phyloP scores from a whole-genome alignment of 1,140 invertebrate genomes.

The Trichoplusia ni region DNA sequence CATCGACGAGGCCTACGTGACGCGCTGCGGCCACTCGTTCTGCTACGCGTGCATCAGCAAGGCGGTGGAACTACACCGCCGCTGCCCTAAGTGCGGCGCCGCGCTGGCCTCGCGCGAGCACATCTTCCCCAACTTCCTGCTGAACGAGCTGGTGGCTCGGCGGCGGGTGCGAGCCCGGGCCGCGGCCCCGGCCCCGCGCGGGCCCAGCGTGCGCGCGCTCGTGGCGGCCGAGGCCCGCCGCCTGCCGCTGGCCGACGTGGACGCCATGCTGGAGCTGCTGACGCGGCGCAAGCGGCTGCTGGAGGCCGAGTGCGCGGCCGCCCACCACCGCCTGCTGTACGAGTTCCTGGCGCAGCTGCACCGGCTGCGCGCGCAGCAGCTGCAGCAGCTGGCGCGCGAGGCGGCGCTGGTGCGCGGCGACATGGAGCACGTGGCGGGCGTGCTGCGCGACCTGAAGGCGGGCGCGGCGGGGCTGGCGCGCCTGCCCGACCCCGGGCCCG shows the following conservation, averaged over 20 bases:
- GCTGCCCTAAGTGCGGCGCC: conserved; percentile 94
- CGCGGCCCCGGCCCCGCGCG: conserved; percentile 61
- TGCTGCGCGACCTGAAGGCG: conserved; percentile 85
- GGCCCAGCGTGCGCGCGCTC: conserved; percentile 82
- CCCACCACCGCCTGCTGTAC: conserved; percentile 90
- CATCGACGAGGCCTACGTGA: conserved; percentile 95
- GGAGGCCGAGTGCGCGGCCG: conserved; percentile 89
- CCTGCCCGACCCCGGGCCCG: conserved; percentile 1
- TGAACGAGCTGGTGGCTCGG: conserved; percentile 91
- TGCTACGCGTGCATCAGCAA: conserved; percentile 93
- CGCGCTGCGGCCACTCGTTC: conserved; percentile 96
- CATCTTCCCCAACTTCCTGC: conserved; percentile 93
- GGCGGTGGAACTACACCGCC: conserved; percentile 88
- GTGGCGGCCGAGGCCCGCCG: conserved; percentile 86
- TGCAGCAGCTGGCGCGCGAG: conserved; percentile 86
- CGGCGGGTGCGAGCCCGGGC: conserved; percentile 83
- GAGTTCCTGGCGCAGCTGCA: conserved; percentile 92
- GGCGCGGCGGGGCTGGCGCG: conserved; percentile 47
- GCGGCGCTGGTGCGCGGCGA: conserved; percentile 89
- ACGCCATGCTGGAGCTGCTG: conserved; percentile 91
- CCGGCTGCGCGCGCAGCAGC: conserved; percentile 88
- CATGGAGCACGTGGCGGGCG: conserved; percentile 89
- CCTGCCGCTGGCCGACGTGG: conserved; percentile 90
- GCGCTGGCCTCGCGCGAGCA: conserved; percentile 86
- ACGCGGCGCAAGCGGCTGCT: conserved; percentile 90